These are phyloP conservation scores for Oryzias curvinotus DNA, from an alignment of 2,113 vertebrate genomes.

Conservation along the genomic window DNA sequence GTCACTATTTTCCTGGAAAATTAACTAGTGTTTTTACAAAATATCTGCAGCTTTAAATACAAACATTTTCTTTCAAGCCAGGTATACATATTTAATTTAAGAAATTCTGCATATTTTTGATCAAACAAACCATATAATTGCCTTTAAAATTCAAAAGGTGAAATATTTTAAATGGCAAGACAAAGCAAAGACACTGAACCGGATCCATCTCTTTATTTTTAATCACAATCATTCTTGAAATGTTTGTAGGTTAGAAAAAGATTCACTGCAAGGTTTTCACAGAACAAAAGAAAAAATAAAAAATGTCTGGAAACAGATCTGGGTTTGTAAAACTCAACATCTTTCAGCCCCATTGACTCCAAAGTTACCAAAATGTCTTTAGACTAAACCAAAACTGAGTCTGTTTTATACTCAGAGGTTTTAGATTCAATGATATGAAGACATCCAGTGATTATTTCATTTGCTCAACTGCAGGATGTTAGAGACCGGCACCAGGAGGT, in stretches of 20 bases:
- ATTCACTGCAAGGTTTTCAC: constrained; percentile 48
- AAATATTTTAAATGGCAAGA: background rate
- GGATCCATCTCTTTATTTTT: constrained; percentile 69
- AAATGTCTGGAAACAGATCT: constrained; percentile 47
- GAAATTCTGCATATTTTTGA: no score
- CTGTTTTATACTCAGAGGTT: constrained; percentile 36
- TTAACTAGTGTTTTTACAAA: no score
- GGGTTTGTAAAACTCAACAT: constrained; percentile 47
- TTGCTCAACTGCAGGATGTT: constrained; percentile 19
- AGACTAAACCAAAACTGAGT: constrained; percentile 22
- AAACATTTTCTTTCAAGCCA: no score
- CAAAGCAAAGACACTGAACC: background rate
- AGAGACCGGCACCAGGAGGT: constrained; percentile 16
- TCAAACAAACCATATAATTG: background rate
- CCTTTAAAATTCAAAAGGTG: background rate
- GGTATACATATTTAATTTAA: no score
- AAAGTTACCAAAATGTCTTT: constrained; percentile 20
- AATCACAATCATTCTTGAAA: constrained; percentile 61
- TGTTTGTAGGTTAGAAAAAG: constrained; percentile 57
- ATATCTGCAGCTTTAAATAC: no score
- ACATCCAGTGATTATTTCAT: constrained; percentile 17
- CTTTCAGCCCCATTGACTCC: constrained; percentile 34
- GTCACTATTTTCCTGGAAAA: no score
- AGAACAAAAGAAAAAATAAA: constrained; percentile 49
- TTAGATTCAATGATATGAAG: constrained; percentile 46